Evolutionary conservation across 1,140 invertebrate genomes (phyloP).

Genomic region (Drosophila biarmipes): DNA sequence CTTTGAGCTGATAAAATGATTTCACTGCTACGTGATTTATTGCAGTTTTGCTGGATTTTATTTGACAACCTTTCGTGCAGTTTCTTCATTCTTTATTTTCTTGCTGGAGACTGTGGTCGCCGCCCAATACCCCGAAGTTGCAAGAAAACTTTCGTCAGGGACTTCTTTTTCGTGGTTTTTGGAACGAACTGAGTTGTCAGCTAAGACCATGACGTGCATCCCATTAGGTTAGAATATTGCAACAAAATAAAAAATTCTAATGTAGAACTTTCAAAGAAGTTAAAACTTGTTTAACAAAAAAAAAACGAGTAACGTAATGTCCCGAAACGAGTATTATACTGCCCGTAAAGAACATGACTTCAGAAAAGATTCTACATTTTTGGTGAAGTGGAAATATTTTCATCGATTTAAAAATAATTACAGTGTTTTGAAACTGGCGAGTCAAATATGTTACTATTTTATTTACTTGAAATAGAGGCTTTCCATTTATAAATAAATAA

Average conservation of each 20-base stretch:
- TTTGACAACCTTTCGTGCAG: constrained; percentile 73
- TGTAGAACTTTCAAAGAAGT: constrained; percentile 23
- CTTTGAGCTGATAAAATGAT: constrained; percentile 52
- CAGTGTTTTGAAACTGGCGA: neutral
- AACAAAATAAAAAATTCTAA: constrained; percentile 44
- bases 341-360: neutral
- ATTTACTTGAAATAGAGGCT: neutral
- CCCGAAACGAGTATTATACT: constrained; percentile 11
- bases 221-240: constrained; percentile 47
- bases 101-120: constrained; percentile 12
- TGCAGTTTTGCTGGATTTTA: constrained; percentile 72
- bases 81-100: constrained; percentile 32
- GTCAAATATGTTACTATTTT: neutral
- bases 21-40: constrained; percentile 70
- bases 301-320: constrained; percentile 20
- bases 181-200: constrained; percentile 24
- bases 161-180: constrained; percentile 18
- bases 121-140: neutral
- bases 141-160: constrained; percentile 22
- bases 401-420: neutral
- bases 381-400: neutral
- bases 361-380: neutral
- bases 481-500: neutral
- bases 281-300: neutral
- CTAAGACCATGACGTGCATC: constrained; percentile 41